A percentile compares a stretch with the other conserved stretches of the same genome.
Conservation (phyloP, 2,113 vertebrate genomes). For the Cyanistes caeruleus region DNA sequence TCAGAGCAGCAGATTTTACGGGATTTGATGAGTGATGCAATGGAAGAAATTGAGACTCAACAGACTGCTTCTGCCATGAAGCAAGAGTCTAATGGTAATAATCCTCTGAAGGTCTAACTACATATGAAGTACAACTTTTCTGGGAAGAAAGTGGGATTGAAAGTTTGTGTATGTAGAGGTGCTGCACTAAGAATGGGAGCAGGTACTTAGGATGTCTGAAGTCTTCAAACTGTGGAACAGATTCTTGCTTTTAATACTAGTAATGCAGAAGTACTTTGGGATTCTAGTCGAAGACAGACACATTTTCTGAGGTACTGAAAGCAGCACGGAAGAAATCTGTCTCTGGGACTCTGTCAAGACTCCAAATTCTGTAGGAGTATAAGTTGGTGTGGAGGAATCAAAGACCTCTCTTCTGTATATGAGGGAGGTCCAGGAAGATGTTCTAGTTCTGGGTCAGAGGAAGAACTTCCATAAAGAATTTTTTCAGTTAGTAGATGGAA, state of each 20-base stretch:
- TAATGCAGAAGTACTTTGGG: not conserved
- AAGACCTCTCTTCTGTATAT: not conserved
- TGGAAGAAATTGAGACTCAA: conserved; percentile 90
- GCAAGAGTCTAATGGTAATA: conserved; percentile 82
- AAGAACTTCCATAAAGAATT: not conserved
- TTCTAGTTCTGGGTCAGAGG: not conserved
- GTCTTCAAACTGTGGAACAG: not conserved
- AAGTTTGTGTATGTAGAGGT: not conserved
- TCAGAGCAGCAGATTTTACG: conserved; percentile 92
- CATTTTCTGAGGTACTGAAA: not conserved
- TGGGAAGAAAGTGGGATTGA: not conserved
- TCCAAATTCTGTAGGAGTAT: not conserved
- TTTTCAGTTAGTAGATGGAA: not conserved
- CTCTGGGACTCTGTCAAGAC: not conserved
- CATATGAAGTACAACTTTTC: not conserved
- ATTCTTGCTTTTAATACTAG: not conserved
- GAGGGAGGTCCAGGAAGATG: not conserved
- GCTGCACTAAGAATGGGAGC: not conserved
- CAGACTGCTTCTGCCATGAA: conserved; percentile 57
- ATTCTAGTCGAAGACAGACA: not conserved
- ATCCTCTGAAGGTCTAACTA: not conserved
- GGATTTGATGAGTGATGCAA: conserved; percentile 97
- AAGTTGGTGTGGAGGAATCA: not conserved
- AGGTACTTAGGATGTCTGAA: fast-evolving
- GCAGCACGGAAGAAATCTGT: not conserved